A percentile compares a stretch with the other conserved stretches of the same genome.
phyloP scores from a whole-genome alignment of 2,797 vertebrate genomes.

The Basileuterus tristriatus region DNA sequence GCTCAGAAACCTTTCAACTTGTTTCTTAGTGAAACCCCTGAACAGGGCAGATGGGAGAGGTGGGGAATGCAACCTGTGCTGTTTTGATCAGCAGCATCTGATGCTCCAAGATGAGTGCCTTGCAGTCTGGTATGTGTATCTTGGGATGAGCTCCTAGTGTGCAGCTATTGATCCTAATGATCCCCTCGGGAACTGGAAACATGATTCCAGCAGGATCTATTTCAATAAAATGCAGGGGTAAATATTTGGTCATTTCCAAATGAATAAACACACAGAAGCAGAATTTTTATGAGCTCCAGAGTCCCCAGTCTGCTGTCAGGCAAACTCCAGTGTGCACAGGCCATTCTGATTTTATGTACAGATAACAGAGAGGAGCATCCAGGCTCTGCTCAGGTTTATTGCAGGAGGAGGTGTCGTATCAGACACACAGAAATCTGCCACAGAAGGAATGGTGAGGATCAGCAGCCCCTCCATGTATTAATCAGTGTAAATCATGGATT shows the following conservation, averaged over 20 bases:
- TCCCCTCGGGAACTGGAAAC: background rate
- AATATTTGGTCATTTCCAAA: slow-evolving; percentile 12
- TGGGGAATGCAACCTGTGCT: background rate
- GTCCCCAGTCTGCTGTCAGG: background rate
- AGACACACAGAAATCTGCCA: background rate
- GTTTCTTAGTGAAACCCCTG: background rate
- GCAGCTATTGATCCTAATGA: background rate
- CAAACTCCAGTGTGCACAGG: background rate
- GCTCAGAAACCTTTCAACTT: background rate
- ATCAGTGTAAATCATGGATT: slow-evolving; percentile 46
- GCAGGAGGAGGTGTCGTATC: background rate
- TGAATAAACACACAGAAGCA: background rate
- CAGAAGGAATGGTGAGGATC: background rate
- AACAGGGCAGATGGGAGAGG: background rate
- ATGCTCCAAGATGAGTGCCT: background rate
- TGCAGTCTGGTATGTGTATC: background rate
- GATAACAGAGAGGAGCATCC: background rate
- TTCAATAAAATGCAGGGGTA: background rate
- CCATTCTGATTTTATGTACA: background rate
- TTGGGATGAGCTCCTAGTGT: background rate
- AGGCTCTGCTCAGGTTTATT: background rate
- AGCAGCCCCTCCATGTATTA: background rate
- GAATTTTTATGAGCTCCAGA: slow-evolving; percentile 3
- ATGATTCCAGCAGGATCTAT: background rate
- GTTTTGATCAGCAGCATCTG: background rate